phyloP scores from a whole-genome alignment of 2,113 vertebrate species.

The Dicerorhinus sumatrensis region DNA sequence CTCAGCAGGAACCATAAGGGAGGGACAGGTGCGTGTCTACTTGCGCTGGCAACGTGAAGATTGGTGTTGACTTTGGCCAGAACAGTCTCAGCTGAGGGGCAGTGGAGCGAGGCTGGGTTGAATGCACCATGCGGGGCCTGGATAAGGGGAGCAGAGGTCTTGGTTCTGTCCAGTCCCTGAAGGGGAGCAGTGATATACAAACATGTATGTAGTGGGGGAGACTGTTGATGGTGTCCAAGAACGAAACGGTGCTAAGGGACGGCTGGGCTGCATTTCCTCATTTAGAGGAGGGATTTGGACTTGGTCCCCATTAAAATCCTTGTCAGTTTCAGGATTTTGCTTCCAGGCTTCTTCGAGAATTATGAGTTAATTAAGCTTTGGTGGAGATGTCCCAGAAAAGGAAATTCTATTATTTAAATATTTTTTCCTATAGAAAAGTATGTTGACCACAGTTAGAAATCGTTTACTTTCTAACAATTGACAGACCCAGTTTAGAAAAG shows the following conservation, averaged over 20 bases:
- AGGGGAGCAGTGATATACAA: not conserved
- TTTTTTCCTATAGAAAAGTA: not conserved
- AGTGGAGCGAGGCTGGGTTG: not conserved
- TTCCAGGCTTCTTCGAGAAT: not conserved
- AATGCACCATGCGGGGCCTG: not conserved
- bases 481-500: not conserved
- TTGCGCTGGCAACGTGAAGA: not conserved
- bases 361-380: not conserved
- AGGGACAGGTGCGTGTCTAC: not conserved
- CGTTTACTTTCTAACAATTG: not conserved
- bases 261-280: not conserved
- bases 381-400: not conserved
- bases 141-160: rapidly evolving
- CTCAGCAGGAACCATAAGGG: not conserved
- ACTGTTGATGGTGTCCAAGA: not conserved
- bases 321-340: not conserved
- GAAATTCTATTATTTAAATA: not conserved
- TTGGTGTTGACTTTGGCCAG: not conserved
- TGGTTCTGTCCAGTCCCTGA: not conserved
- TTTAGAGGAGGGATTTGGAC: not conserved
- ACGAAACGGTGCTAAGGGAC: not conserved
- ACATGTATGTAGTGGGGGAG: not conserved
- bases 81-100: not conserved
- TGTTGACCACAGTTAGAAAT: not conserved
- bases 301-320: not conserved